phyloP scores from a whole-genome alignment of 1,140 invertebrate species.

The Diuraphis noxia region DNA sequence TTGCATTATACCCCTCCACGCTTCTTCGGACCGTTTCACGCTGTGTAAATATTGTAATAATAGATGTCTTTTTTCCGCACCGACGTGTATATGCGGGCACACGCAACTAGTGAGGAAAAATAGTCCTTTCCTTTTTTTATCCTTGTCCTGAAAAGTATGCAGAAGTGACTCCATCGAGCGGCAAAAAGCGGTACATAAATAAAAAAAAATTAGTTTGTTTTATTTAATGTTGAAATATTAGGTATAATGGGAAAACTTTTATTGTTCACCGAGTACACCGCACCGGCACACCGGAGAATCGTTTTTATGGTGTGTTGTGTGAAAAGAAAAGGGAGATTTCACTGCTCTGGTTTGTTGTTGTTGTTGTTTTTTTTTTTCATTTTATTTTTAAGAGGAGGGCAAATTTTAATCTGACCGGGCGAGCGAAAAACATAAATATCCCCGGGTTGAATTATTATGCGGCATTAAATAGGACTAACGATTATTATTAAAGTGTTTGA shows the following conservation, averaged over 20 bases:
- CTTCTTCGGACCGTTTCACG: not conserved
- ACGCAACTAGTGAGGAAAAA: conserved; percentile 39
- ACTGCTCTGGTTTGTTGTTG: conserved; percentile 44
- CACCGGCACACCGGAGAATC: conserved; percentile 26
- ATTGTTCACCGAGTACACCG: conserved; percentile 34
- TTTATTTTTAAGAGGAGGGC: conserved; percentile 38
- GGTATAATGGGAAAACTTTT: conserved; percentile 53
- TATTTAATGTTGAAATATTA: conserved; percentile 52
- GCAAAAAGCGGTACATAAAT: conserved; percentile 7
- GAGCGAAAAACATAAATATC: conserved; percentile 52
- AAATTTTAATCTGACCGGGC: conserved; percentile 53
- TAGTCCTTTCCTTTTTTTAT: conserved; percentile 3
- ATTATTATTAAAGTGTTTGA: conserved; percentile 51
- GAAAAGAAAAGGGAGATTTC: conserved; percentile 51
- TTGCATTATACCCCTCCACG: not conserved
- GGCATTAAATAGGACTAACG: conserved; percentile 51
- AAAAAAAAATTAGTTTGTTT: conserved; percentile 49
- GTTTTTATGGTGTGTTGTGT: conserved; percentile 48
- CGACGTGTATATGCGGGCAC: too few relatives aligned
- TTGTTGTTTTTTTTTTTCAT: conserved; percentile 3
- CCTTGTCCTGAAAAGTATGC: not conserved
- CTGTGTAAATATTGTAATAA: not conserved
- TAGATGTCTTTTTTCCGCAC: not conserved
- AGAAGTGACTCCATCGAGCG: conserved; percentile 19
- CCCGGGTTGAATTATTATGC: conserved; percentile 50